A percentile compares a stretch with the other conserved stretches of the same genome.
These are phyloP conservation scores for Ornithorhynchus anatinus DNA, from an alignment of 2,113 vertebrate genomes.

Conservation along the genomic window DNA sequence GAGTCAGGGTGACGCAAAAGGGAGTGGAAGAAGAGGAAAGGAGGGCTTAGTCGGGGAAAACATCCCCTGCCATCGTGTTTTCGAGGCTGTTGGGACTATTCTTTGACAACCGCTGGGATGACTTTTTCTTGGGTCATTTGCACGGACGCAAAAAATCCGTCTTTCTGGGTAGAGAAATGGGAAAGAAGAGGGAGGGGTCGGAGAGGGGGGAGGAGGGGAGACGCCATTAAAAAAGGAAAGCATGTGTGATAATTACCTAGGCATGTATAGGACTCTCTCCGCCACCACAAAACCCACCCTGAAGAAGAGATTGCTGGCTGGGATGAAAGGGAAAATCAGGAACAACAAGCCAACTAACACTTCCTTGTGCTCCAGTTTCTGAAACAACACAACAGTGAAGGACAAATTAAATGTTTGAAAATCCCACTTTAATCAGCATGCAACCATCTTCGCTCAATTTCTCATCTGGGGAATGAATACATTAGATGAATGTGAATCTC, in stretches of 20 bases:
- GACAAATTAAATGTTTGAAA: conserved; percentile 48
- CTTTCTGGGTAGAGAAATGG: neutral
- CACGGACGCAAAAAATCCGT: neutral
- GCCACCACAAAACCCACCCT: conserved; percentile 98
- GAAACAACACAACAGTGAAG: conserved; percentile 71
- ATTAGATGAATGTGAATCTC: neutral
- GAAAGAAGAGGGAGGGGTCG: too few relatives aligned
- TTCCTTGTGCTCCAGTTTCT: conserved; percentile 87
- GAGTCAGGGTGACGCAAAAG: too few relatives aligned
- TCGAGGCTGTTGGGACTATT: too few relatives aligned
- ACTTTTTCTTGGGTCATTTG: too few relatives aligned
- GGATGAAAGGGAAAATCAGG: conserved; percentile 94
- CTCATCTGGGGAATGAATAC: conserved; percentile 1
- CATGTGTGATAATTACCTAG: conserved; percentile 80
- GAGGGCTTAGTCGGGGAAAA: too few relatives aligned
- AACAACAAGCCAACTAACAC: conserved; percentile 89
- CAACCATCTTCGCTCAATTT: conserved; percentile 5
- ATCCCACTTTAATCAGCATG: conserved; percentile 23
- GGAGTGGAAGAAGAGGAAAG: too few relatives aligned
- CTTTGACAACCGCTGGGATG: too few relatives aligned
- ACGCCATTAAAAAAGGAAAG: conserved; percentile 47
- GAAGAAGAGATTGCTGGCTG: conserved; percentile 98
- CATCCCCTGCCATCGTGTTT: too few relatives aligned
- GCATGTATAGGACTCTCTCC: conserved; percentile 97
- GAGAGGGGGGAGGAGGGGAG: neutral